phyloP scores from a whole-genome alignment of 2,888 invertebrate genomes.

The Cosmorhoe ocellata region DNA sequence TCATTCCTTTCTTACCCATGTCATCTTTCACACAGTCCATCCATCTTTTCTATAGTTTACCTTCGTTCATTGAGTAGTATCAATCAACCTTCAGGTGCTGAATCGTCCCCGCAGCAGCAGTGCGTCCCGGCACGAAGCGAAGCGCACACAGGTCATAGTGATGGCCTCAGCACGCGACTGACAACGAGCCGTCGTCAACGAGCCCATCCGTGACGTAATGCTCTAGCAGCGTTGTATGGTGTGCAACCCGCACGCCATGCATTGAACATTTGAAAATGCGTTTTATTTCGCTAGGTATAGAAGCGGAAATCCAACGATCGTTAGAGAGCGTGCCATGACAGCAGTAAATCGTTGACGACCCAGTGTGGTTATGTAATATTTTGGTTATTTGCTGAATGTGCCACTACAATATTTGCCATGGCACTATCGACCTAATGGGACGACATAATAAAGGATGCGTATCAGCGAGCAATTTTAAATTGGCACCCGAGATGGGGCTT shows the following conservation, averaged over 20 bases:
- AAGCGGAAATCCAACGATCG: not conserved
- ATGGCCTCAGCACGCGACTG: constrained; percentile 65
- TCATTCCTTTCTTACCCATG: too few species aligned
- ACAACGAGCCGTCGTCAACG: constrained; percentile 51
- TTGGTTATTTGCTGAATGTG: too few species aligned
- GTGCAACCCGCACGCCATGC: constrained; percentile 35
- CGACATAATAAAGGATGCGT: too few species aligned
- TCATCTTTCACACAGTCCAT: too few species aligned
- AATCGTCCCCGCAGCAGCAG: constrained; percentile 67
- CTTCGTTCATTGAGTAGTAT: too few species aligned
- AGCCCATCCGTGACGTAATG: constrained; percentile 69
- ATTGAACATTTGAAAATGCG: constrained; percentile 9
- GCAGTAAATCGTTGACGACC: not conserved
- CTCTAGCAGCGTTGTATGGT: constrained; percentile 54
- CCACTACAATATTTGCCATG: too few species aligned
- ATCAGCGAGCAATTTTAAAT: too few species aligned
- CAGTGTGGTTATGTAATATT: too few species aligned
- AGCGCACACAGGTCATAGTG: constrained; percentile 67
- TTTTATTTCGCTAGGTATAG: not conserved
- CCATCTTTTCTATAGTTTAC: too few species aligned
- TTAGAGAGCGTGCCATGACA: too few species aligned
- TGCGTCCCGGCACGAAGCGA: constrained; percentile 54
- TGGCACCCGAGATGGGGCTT: too few species aligned
- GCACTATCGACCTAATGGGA: too few species aligned
- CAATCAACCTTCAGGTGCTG: constrained; percentile 51